Evolutionary conservation across 2,888 invertebrate genomes (phyloP), one percentile per base, ranked within the genome.

Genomic region (Crioceris asparagi): DNA sequence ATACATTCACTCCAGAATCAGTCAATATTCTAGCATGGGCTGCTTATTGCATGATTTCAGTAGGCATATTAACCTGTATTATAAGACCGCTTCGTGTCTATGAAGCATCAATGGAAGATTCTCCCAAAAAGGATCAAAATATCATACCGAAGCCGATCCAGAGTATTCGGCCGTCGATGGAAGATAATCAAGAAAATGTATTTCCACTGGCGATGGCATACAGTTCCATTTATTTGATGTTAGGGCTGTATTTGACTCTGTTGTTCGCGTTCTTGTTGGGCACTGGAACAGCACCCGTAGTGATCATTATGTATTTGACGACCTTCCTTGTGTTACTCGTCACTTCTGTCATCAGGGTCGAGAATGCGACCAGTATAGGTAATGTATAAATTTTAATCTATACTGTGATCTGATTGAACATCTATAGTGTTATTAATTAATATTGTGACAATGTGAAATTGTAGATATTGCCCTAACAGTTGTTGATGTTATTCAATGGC

Each of bases 131-230:
- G n/a, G n/a, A n/a, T n/a, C n/a, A n/a, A n/a, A n/a, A n/a, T n/a
- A n/a, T n/a, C n/a, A n/a, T n/a, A n/a, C n/a, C n/a, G n/a, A n/a
- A n/a, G n/a, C n/a, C n/a, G n/a, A n/a, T n/a, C n/a, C n/a, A n/a
- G n/a, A n/a, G n/a, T n/a, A n/a, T n/a, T n/a, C n/a, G n/a, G n/a
- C n/a, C n/a, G n/a, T n/a, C n/a, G n/a, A n/a, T n/a, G n/a, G n/a
- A n/a, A n/a, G n/a, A n/a, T n/a, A n/a, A n/a, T n/a, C n/a, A n/a
- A n/a, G n/a, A n/a, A n/a, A n/a, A n/a, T n/a, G n/a, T n/a, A n/a
- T n/a, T n/a, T n/a, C n/a, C n/a, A n/a, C 65, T 86, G 41, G 82
- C 77, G 3, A 83, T 84, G 3, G 76, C 76, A 3, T 83, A 83
- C 57, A 82, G 82, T 44, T 74, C 83, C n/a, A 67, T 73, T n/a